Percentiles rank a stretch among this genome's conserved stretches.
These are phyloP conservation scores for Halcyon smyrnensis DNA, from an alignment of 2,797 vertebrate genomes.

Conservation along the genomic window DNA sequence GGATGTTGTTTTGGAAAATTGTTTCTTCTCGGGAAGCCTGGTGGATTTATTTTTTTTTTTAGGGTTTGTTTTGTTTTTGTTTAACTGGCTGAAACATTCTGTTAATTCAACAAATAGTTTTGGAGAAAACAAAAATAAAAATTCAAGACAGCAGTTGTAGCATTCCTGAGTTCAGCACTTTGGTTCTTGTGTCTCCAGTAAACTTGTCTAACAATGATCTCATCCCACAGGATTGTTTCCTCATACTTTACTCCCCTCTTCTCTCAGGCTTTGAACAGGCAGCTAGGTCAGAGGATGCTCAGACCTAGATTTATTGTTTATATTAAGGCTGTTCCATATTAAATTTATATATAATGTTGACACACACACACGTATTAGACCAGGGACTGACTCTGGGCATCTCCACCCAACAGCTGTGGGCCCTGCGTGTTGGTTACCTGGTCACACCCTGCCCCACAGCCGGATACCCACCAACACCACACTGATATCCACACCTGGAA, in stretches of 20 bases:
- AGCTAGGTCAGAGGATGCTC: background rate
- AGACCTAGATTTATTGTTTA: background rate
- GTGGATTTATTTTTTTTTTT: background rate
- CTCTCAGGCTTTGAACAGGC: background rate
- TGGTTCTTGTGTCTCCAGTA: background rate
- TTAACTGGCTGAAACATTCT: background rate
- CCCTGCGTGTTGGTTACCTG: background rate
- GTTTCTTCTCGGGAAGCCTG: background rate
- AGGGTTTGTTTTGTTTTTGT: background rate
- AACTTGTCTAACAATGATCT: background rate
- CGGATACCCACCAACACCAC: background rate
- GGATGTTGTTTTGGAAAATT: background rate
- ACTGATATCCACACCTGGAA: background rate
- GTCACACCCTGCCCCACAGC: background rate
- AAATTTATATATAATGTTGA: too few species aligned
- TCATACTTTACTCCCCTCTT: background rate
- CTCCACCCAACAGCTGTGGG: background rate
- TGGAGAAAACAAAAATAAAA: conserved; percentile 23
- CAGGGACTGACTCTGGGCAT: background rate
- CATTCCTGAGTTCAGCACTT: background rate
- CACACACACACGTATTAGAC: background rate
- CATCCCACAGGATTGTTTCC: background rate
- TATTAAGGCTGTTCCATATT: background rate
- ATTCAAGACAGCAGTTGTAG: background rate
- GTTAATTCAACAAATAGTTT: conserved; percentile 46